phyloP scores from a whole-genome alignment of 2,888 invertebrate species.

The Agriopis aurantiaria region DNA sequence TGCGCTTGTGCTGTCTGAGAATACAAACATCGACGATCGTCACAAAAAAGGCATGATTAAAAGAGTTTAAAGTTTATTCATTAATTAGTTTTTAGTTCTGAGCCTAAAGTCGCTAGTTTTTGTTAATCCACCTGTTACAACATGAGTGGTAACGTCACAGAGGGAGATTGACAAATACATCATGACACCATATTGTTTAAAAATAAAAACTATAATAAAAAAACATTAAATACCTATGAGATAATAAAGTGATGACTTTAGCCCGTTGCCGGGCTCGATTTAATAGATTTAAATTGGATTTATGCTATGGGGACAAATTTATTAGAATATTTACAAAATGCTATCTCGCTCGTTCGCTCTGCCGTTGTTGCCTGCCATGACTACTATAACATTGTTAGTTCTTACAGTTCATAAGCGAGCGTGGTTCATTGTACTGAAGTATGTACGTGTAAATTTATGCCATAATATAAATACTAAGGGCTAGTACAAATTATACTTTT shows the following conservation, averaged over 20 bases:
- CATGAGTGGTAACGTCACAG: slow-evolving; percentile 57
- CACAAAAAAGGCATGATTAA: no score
- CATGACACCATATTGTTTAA: slow-evolving; percentile 80
- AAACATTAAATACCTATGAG: slow-evolving; percentile 85
- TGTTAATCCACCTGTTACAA: slow-evolving; percentile 2
- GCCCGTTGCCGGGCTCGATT: slow-evolving; percentile 65
- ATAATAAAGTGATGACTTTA: slow-evolving; percentile 81
- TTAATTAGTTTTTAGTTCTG: neutral
- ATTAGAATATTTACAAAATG: slow-evolving; percentile 82
- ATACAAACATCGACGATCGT: no score
- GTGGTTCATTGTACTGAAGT: neutral
- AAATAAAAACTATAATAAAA: slow-evolving; percentile 75
- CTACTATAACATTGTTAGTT: neutral
- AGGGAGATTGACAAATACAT: slow-evolving; percentile 69
- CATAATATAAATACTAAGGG: no score
- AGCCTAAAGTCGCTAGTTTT: neutral
- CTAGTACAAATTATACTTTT: no score
- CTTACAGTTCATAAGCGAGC: neutral
- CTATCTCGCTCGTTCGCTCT: slow-evolving; percentile 76
- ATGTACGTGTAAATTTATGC: neutral
- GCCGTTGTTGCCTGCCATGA: slow-evolving; percentile 64
- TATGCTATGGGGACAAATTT: slow-evolving; percentile 80
- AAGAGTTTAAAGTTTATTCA: no score
- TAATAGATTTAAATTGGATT: slow-evolving; percentile 73
- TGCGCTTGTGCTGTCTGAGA: neutral